A percentile compares a stretch with the other conserved stretches of the same genome.
Evolutionary conservation across 2,888 invertebrate genomes (phyloP).

Genomic region (Lacanobia oleracea): DNA sequence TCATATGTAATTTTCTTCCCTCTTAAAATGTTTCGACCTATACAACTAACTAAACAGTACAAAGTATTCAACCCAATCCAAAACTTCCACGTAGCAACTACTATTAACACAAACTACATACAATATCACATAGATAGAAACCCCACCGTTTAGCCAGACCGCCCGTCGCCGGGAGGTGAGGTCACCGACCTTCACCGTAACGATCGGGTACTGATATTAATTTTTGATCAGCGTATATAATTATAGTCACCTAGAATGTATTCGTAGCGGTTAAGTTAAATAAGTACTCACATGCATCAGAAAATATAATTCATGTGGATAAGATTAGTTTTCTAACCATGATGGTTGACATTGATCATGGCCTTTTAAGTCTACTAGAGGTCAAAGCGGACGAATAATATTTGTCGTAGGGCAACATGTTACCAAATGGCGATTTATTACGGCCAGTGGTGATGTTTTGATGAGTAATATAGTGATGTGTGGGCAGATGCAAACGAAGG

Average conservation of each 20-base stretch:
- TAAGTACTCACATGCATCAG: background rate
- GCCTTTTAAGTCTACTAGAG: constrained; percentile 1
- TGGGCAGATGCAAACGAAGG: too few relatives aligned
- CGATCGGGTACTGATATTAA: constrained; percentile 34
- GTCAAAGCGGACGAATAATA: constrained; percentile 4
- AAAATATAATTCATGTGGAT: background rate
- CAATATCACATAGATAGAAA: constrained; percentile 18
- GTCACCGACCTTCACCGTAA: constrained; percentile 44
- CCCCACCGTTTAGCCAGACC: constrained; percentile 62
- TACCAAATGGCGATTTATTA: background rate
- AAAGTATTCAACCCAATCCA: constrained; percentile 6
- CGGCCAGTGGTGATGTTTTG: background rate
- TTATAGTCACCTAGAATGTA: constrained; percentile 14
- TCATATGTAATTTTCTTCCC: too few relatives aligned
- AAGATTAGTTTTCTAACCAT: background rate
- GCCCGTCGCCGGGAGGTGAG: constrained; percentile 67
- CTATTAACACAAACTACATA: background rate
- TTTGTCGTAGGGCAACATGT: constrained; percentile 1
- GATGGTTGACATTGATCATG: constrained; percentile 24
- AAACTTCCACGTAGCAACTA: background rate
- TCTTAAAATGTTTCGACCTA: too few relatives aligned
- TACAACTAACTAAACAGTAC: background rate
- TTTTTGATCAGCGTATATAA: constrained; percentile 41
- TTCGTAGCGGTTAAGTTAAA: constrained; percentile 15
- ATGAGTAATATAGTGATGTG: background rate